These are phyloP conservation scores for Neodontobutis hainanensis DNA, from an alignment of 2,113 vertebrate species.

Conservation along the genomic window DNA sequence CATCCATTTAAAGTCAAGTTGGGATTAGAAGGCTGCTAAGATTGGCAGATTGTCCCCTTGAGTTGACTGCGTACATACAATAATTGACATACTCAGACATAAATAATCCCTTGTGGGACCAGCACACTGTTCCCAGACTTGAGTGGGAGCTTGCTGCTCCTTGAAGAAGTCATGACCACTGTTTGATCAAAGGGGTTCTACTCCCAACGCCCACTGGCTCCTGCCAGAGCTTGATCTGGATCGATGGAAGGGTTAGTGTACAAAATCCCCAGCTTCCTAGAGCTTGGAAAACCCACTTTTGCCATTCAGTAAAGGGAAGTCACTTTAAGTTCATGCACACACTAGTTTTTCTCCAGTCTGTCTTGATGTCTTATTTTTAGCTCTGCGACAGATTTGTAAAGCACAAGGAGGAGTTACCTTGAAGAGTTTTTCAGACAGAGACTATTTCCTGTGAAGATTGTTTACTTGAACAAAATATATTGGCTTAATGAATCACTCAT, in stretches of 20 bases:
- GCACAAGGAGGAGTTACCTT: constrained; percentile 4
- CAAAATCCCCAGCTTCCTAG: constrained; percentile 67
- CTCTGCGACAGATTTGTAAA: constrained; percentile 17
- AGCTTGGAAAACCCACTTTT: constrained; percentile 49
- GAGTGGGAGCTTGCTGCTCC: constrained; percentile 67
- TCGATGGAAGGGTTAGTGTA: constrained; percentile 73
- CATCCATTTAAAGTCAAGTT: constrained; percentile 33
- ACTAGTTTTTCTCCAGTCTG: constrained; percentile 19
- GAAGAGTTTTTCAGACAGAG: constrained; percentile 15
- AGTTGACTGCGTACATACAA: constrained; percentile 56
- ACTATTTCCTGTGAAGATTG: constrained; percentile 38
- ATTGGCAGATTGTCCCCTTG: constrained; percentile 48
- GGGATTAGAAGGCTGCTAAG: constrained; percentile 36
- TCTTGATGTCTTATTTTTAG: neutral
- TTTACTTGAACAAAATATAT: constrained; percentile 35
- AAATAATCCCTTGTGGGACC: constrained; percentile 67
- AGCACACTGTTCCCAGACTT: constrained; percentile 65
- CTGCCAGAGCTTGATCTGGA: constrained; percentile 71
- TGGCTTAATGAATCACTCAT: constrained; percentile 51
- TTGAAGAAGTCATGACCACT: constrained; percentile 73
- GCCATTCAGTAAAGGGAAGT: constrained; percentile 54
- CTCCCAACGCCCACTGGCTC: constrained; percentile 70
- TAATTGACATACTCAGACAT: constrained; percentile 70
- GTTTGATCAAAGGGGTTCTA: constrained; percentile 74
- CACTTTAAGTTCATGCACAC: constrained; percentile 66